Percentiles rank a stretch among this genome's conserved stretches.
Evolutionary conservation across 2,888 invertebrate species (phyloP).

Genomic region (Dolomedes plantarius): DNA sequence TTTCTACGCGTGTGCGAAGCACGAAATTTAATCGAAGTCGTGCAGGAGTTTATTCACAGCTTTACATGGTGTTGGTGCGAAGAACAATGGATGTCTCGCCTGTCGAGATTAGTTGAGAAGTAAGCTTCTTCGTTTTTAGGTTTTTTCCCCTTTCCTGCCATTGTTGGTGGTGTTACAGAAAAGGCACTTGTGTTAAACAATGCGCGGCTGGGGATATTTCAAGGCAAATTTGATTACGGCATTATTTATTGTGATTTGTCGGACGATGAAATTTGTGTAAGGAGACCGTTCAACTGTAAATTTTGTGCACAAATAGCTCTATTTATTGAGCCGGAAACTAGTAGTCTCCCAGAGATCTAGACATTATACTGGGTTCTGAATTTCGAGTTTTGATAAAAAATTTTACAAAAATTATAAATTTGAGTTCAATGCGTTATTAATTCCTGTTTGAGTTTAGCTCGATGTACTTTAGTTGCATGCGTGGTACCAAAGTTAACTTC

Average conservation of each 20-base stretch:
- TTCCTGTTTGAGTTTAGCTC: too few species aligned
- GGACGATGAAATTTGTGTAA: too few species aligned
- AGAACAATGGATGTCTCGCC: constrained; percentile 39
- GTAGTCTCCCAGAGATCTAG: too few species aligned
- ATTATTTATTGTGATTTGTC: neutral
- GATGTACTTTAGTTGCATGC: too few species aligned
- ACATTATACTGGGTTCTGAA: too few species aligned
- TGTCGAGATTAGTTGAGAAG: neutral
- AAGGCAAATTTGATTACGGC: neutral
- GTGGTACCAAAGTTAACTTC: too few species aligned
- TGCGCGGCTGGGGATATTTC: neutral
- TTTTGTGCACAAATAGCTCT: too few species aligned
- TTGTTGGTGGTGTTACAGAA: neutral
- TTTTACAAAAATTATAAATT: too few species aligned
- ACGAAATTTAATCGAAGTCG: constrained; percentile 3
- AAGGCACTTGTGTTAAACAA: neutral
- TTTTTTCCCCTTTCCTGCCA: neutral
- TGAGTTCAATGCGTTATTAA: too few species aligned
- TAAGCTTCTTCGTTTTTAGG: neutral
- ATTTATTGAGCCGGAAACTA: too few species aligned
- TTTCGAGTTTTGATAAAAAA: too few species aligned
- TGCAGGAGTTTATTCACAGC: neutral
- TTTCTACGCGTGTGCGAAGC: neutral
- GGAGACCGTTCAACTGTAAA: too few species aligned
- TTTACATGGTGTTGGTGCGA: neutral